Conservation (phyloP, 1,140 invertebrate species). For the Zaprionus vittiger region DNA sequence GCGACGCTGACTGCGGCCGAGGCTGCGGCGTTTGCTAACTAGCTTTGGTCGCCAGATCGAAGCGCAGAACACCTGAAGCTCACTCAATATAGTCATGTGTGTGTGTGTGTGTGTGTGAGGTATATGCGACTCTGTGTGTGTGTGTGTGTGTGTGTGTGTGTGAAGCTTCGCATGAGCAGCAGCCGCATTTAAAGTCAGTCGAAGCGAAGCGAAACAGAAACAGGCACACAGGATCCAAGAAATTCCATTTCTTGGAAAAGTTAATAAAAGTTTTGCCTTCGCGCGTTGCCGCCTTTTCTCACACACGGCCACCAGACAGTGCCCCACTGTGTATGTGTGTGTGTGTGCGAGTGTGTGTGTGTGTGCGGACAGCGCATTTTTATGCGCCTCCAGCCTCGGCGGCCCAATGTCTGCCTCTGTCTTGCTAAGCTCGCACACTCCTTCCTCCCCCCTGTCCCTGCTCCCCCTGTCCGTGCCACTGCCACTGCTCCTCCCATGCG, state of each 20-base stretch:
- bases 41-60: constrained; percentile 59
- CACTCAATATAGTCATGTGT: constrained; percentile 28
- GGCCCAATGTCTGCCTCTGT: constrained; percentile 71
- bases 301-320: constrained; percentile 13
- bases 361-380: constrained; percentile 64
- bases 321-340: constrained; percentile 13
- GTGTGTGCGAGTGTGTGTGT: constrained; percentile 33
- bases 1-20: constrained; percentile 32
- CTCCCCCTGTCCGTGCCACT: constrained; percentile 11
- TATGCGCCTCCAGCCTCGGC: constrained; percentile 70
- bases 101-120: constrained; percentile 9
- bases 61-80: constrained; percentile 74
- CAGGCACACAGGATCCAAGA: constrained; percentile 79
- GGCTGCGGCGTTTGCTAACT: constrained; percentile 61
- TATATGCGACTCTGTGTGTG: constrained; percentile 13
- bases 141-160: constrained; percentile 28
- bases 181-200: constrained; percentile 74
- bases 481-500: constrained; percentile 22
- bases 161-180: constrained; percentile 53
- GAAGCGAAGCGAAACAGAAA: constrained; percentile 73
- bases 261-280: constrained; percentile 80
- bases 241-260: constrained; percentile 80
- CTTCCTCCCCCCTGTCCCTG: background rate
- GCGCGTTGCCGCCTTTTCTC: constrained; percentile 71
- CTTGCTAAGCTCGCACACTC: constrained; percentile 20